A percentile compares a stretch with the other conserved stretches of the same genome.
phyloP scores from a whole-genome alignment of 2,888 invertebrate genomes.

The Drosophila monieri region DNA sequence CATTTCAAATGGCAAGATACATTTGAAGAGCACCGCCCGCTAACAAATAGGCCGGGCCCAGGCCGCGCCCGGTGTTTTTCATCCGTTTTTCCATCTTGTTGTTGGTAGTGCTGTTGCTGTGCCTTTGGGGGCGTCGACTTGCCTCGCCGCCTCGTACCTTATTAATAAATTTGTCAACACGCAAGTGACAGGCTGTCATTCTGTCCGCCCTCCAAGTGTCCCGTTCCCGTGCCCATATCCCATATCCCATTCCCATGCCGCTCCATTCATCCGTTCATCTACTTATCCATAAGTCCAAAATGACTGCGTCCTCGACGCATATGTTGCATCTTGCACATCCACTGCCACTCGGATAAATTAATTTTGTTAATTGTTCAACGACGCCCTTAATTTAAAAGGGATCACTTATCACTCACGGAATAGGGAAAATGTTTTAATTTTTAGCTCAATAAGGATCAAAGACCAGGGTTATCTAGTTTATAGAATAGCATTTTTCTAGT shows the following conservation, averaged over 20 bases:
- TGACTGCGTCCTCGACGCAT: conserved; percentile 64
- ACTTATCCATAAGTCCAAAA: conserved; percentile 66
- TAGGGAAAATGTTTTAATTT: not conserved
- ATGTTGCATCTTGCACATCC: conserved; percentile 66
- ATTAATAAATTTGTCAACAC: conserved; percentile 84
- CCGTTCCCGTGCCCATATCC: conserved; percentile 5
- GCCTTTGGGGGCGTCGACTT: conserved; percentile 72
- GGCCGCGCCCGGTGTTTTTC: conserved; percentile 64
- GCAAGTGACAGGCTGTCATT: conserved; percentile 79
- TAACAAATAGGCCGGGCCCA: conserved; percentile 67
- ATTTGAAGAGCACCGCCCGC: conserved; percentile 77
- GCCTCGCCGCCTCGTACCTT: conserved; percentile 77
- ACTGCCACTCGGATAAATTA: conserved; percentile 47
- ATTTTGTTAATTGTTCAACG: conserved; percentile 48
- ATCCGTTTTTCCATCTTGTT: conserved; percentile 25
- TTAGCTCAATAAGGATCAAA: too few relatives aligned
- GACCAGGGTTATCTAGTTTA: too few relatives aligned
- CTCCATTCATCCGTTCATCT: conserved; percentile 57
- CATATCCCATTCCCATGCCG: conserved; percentile 7
- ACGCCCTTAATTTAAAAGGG: conserved; percentile 28
- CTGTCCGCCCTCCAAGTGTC: conserved; percentile 26
- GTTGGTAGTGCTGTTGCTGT: conserved; percentile 2
- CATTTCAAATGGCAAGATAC: conserved; percentile 70
- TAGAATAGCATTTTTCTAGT: too few relatives aligned
- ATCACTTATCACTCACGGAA: conserved; percentile 6